phyloP scores from a whole-genome alignment of 2,888 invertebrate species.

The Creontiades dilutus region DNA sequence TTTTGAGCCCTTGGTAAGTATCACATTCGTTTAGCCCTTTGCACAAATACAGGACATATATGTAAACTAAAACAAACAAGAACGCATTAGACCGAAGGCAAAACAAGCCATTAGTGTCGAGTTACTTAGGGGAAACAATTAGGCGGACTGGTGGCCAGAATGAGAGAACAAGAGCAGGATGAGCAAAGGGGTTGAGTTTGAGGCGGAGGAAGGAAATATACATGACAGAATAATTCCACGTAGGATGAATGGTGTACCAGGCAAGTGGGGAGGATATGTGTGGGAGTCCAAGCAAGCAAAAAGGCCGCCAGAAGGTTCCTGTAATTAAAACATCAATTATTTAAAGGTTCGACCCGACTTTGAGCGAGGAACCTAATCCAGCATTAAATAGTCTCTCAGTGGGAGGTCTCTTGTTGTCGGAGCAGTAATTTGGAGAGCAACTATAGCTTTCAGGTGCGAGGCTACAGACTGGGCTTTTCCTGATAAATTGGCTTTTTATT shows the following conservation, averaged over 20 bases:
- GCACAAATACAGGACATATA: neutral
- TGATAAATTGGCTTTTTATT: constrained; percentile 18
- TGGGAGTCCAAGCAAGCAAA: constrained; percentile 14
- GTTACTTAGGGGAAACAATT: constrained; percentile 46
- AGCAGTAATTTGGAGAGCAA: neutral
- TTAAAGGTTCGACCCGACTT: constrained; percentile 28
- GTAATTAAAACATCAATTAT: constrained; percentile 42
- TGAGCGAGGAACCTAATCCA: neutral
- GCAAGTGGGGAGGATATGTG: neutral
- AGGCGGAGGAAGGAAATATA: constrained; percentile 19
- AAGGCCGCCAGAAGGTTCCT: constrained; percentile 6
- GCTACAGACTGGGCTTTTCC: neutral
- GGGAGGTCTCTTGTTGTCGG: neutral
- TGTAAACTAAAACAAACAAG: constrained; percentile 42
- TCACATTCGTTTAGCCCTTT: neutral
- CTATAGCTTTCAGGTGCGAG: neutral
- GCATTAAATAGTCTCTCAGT: constrained; percentile 35
- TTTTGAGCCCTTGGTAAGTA: neutral
- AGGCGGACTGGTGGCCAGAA: neutral
- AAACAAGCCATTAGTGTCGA: constrained; percentile 53
- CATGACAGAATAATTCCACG: constrained; percentile 4
- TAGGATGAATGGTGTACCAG: neutral
- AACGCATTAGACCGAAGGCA: constrained; percentile 31
- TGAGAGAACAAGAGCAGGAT: constrained; percentile 1
- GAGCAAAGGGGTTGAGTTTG: neutral